Percentiles rank a stretch among this genome's conserved stretches.
phyloP scores from a whole-genome alignment of 2,888 invertebrate genomes.

The Agapostemon virescens region DNA sequence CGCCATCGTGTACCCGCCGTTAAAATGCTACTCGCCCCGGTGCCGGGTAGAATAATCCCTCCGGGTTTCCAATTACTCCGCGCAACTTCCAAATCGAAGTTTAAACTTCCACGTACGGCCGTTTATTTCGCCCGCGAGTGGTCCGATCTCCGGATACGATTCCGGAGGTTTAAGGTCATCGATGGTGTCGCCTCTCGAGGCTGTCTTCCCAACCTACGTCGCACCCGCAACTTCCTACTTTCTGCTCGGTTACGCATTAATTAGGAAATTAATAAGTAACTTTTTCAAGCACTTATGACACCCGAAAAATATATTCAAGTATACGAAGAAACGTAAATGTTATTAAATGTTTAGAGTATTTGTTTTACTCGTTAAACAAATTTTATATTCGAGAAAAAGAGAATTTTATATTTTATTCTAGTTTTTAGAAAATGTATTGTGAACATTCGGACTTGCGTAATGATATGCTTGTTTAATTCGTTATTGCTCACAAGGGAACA shows the following conservation, averaged over 20 bases:
- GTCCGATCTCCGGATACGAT: background rate
- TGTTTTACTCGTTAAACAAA: background rate
- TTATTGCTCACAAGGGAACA: too few relatives aligned
- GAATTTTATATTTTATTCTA: background rate
- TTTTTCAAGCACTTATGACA: too few relatives aligned
- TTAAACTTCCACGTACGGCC: background rate
- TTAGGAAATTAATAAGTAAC: too few relatives aligned
- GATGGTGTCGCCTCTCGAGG: background rate
- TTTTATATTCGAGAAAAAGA: background rate
- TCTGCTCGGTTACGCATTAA: too few relatives aligned
- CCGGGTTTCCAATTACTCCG: conserved; percentile 1
- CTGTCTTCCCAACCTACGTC: background rate
- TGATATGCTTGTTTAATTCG: background rate
- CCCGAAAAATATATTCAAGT: too few relatives aligned
- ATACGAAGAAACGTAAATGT: too few relatives aligned
- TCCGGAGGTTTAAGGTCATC: background rate
- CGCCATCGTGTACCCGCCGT: conserved; percentile 1
- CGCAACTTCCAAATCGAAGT: conserved; percentile 6
- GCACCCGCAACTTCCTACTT: too few relatives aligned
- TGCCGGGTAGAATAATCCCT: conserved; percentile 3
- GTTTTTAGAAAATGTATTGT: background rate
- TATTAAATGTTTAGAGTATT: too few relatives aligned
- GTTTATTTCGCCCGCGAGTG: background rate
- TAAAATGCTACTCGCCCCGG: background rate
- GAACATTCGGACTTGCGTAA: background rate